A percentile compares a stretch with the other conserved stretches of the same genome.
phyloP scores from a whole-genome alignment of 2,113 vertebrate species.

The Nanorana parkeri region DNA sequence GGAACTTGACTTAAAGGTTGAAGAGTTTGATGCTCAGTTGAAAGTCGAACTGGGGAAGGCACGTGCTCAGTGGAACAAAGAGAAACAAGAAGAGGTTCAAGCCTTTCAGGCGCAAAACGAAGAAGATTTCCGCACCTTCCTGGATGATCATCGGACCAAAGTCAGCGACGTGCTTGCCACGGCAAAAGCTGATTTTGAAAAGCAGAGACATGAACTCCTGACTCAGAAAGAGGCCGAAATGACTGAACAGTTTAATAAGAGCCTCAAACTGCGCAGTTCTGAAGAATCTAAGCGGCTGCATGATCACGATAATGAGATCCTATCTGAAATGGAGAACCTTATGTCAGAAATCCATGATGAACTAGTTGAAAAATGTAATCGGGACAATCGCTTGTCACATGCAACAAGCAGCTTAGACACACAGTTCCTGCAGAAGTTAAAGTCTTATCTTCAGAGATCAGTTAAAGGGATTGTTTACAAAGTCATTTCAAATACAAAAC shows the following conservation, averaged over 20 bases:
- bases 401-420: conserved; percentile 53
- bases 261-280: conserved; percentile 77
- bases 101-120: conserved; percentile 79
- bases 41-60: conserved; percentile 89
- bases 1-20: conserved; percentile 76
- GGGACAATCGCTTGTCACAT: conserved; percentile 57
- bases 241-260: conserved; percentile 70
- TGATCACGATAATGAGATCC: conserved; percentile 70
- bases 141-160: conserved; percentile 79
- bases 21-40: conserved; percentile 78
- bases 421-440: conserved; percentile 69
- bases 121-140: conserved; percentile 76
- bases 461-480: conserved; percentile 69
- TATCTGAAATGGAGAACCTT: conserved; percentile 72
- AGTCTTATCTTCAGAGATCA: conserved; percentile 70
- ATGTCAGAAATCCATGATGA: conserved; percentile 75
- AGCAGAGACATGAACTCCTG: conserved; percentile 77
- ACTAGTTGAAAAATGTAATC: conserved; percentile 56
- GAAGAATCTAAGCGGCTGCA: conserved; percentile 72
- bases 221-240: conserved; percentile 81
- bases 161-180: conserved; percentile 78
- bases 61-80: conserved; percentile 82
- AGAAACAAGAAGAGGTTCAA: conserved; percentile 88
- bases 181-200: conserved; percentile 76
- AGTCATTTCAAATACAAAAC: conserved; percentile 69